Base-by-base conservation (phyloP, 2,113 vertebrate species). In the Rynchops niger region DNA sequence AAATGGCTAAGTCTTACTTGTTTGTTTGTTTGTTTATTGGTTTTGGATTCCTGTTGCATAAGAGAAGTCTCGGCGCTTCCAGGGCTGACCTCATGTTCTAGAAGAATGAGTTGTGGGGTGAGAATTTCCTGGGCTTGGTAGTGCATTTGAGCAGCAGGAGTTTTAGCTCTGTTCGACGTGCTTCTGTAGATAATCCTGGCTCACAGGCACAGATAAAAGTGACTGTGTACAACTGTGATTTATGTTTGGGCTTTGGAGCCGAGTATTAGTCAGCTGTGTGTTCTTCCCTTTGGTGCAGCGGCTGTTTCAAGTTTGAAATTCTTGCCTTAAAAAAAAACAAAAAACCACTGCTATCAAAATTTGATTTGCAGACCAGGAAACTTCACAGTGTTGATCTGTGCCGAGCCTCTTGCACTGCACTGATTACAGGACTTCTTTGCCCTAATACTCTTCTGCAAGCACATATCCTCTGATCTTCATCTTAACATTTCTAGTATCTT, bases 161-260 rank as follows among this genome's bases (percentile, higher is more conserved):
- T 62, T 96, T 69, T 36, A 73, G 36, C 50, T 90, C 76, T 45
- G 23, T 71, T 80, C 6, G 4, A 18, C 2, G 1, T 74, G 13
- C n/a, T 94, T 78, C 83, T 74, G 17, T 84, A 80, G 88, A 83
- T 95, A 92, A 86, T 83, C 19, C 30, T 80, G 71, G 40, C 56
- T 91, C 25, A 81, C 55, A 92, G 72, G 69, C 77, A 74, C 45
- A 82, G 91, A 91, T 93, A 55, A 88, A 93, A 89, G 69, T 86
- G 59, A 55, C 69, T 50, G 1, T 70, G 50, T 91, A 67, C 65
- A 84, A 29, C 74, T 80, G 49, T 69, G 74, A 80, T 88, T 92
- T 81, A 85, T 58, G 43, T 49, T 91, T 50, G 21, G 36, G 32
- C 55, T 85, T 93, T 1, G 5, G 50, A 58, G 56, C 32, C 1